A percentile compares a stretch with the other conserved stretches of the same genome.
Evolutionary conservation across 2,797 vertebrate genomes (phyloP).

Genomic region (Acropternis orthonyx): DNA sequence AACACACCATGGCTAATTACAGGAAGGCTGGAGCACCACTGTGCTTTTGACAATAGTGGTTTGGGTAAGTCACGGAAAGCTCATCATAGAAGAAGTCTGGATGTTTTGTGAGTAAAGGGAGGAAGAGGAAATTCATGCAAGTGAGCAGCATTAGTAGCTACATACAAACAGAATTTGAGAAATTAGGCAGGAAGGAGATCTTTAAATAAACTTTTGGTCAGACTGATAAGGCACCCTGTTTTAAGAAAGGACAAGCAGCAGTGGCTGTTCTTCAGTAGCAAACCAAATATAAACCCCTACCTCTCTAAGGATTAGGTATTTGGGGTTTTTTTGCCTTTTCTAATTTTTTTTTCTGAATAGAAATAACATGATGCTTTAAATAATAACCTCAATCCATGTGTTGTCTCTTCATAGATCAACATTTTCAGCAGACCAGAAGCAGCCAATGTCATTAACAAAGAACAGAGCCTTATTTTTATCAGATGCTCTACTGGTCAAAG

Average conservation of each 20-base stretch:
- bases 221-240: neutral
- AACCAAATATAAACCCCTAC: neutral
- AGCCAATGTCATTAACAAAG: neutral
- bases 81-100: neutral
- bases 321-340: neutral
- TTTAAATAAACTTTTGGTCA: neutral
- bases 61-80: neutral
- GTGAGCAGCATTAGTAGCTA: neutral
- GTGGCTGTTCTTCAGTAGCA: neutral
- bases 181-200: neutral
- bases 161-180: neutral
- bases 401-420: neutral
- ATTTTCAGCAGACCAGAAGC: neutral
- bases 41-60: neutral
- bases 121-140: neutral
- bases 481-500: neutral
- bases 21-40: neutral
- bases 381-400: neutral
- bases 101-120: neutral
- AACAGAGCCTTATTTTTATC: neutral
- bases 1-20: neutral
- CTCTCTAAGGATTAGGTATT: neutral
- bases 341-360: neutral
- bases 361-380: neutral
- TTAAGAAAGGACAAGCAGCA: neutral